Base-by-base conservation (phyloP, 2,797 vertebrate genomes). In the Petrocephalus sullivani region DNA sequence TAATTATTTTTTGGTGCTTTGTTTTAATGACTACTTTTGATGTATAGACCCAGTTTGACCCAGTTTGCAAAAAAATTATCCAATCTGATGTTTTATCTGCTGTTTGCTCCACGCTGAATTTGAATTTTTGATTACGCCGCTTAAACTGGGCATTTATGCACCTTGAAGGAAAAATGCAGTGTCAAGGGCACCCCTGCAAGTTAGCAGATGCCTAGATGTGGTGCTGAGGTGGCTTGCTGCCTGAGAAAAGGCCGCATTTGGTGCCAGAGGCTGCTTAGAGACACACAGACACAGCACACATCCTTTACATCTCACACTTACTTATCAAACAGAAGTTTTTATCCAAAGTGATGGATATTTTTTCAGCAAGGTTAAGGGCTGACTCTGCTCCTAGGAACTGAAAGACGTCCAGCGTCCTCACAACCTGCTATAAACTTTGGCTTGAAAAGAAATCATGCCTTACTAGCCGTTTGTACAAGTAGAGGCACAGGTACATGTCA, bases 171-270 rank as follows among this genome's bases (percentile, higher is more conserved):
- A 75, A 37, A 75, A 37, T 75, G 33, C 67, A 33, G 67, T 75
- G 86, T 46, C 84, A 91, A 89, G 57, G 56, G 41, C 88, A 78
- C 84, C 23, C 60, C 84, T 12, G 28, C 33, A 19, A 89, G 87
- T 57, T 88, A 90, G 87, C 14, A 89, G 0, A 90, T 90, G 2
- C 71, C 81, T 67, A 86, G 91, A 14, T 3, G 75, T 88, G 89
- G 64, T 4, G 75, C 84, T 10, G 89, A 91, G 23, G 90, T 46
- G 33, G 67, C 85, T 75, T 71, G 75, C 90, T 88, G 87, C 89
- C 90, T 9, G 90, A 89, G 87, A 87, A 78, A 91, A 89, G 85
- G 87, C 28, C 90, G 85, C 61, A 91, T 41, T 86, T 92, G 9
- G 21, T 46, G 71, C 71, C 37, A 46, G 71, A 19, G 33, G 37